These are phyloP conservation scores for Eciton burchellii DNA, from an alignment of 1,140 invertebrate species.

Conservation along the genomic window DNA sequence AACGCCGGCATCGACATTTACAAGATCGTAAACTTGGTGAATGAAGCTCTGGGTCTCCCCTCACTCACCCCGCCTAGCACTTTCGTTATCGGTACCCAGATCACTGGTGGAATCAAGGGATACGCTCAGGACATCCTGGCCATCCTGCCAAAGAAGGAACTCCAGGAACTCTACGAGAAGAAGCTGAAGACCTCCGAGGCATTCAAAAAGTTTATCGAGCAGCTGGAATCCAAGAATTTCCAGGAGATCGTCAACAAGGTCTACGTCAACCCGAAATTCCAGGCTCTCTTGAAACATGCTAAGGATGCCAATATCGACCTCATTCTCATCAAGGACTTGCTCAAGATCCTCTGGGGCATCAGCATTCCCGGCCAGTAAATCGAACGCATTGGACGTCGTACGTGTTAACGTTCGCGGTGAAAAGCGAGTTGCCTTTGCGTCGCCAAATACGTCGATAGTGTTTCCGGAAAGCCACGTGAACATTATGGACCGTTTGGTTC, in stretches of 20 bases:
- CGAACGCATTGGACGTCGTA: not conserved
- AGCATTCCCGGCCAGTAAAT: not conserved
- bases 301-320: not conserved
- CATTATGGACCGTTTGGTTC: not conserved
- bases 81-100: rapidly evolving
- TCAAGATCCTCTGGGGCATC: conserved; percentile 39
- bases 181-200: conserved; percentile 55
- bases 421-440: not conserved
- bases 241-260: conserved; percentile 58
- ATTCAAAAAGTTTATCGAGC: conserved; percentile 28
- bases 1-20: conserved; percentile 70
- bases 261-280: not conserved
- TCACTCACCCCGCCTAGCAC: conserved; percentile 2
- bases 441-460: not conserved
- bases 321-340: not conserved
- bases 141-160: conserved; percentile 18
- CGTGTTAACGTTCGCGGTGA: not conserved
- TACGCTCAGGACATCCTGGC: conserved; percentile 56
- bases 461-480: conserved; percentile 12
- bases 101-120: conserved; percentile 64
- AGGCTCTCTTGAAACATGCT: not conserved
- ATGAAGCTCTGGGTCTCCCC: conserved; percentile 30
- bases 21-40: conserved; percentile 27
- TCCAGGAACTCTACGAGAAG: conserved; percentile 45
- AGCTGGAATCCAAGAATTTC: conserved; percentile 21